Base-by-base conservation (phyloP, 2,797 vertebrate genomes). In the Thamnophis elegans region DNA sequence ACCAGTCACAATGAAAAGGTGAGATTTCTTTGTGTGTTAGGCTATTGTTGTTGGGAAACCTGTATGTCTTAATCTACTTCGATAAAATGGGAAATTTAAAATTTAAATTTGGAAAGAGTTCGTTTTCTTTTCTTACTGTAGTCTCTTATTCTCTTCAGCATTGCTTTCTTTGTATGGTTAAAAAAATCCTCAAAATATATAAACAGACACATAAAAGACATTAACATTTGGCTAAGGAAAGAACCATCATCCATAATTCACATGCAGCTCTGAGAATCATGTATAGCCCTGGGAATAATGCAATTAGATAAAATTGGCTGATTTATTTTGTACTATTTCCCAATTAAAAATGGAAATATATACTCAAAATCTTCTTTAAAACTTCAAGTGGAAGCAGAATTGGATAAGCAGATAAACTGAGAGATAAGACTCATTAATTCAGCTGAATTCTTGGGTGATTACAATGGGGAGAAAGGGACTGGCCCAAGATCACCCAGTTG, bases 51-150 rank as follows among this genome's bases (percentile, higher is more conserved):
- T 36, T 92, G 78, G 8, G 94, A 68, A 36, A 87, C n/a, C 85
- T 85, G 89, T 94, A 65, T 36, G 93, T 93, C 92, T 96, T 91
- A 94, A 88, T 94, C 86, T 90, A 93, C 25, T 56, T 62, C 88
- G 85, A 94, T 86, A 95, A 54, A 93, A 87, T 8, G 14, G 14
- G 86, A 90, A 94, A 22, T 62, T 90, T 92, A 20, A 92, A 87
- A 91, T 93, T 95, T 94, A 92, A 95, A 89, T 0, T 56, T 1
- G 56, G 91, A 94, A 93, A 91, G 32, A 11, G 13, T n/a, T 90
- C 28, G 60, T 92, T 93, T 85, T 93, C 36, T 14, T 88, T 93
- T 91, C 2, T 65, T 1, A 9, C 18, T 86, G 47, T n/a, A 13
- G 16, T 54, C 5, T 54, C 51, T 86, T 54, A 51, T 85, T 85